These are phyloP conservation scores for Phyto melanocephala DNA, from an alignment of 2,888 invertebrate genomes.

Conservation along the genomic window DNA sequence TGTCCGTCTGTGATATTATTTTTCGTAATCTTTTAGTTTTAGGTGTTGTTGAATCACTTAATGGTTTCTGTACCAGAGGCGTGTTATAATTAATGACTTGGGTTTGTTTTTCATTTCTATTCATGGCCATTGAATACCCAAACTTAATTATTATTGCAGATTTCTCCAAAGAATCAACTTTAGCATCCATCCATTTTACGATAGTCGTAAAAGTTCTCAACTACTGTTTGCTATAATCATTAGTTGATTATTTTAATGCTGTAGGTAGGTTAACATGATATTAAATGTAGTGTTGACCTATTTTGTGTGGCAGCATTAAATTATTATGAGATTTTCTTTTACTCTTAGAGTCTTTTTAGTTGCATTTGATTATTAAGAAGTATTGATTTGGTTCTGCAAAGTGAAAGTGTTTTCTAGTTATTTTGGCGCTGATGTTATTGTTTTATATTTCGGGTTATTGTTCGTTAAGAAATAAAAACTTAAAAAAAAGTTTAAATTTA, in stretches of 20 bases:
- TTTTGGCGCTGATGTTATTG: neutral
- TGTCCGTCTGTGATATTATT: neutral
- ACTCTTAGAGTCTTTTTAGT: neutral
- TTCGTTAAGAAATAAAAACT: neutral
- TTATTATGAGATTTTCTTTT: neutral
- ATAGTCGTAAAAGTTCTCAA: neutral
- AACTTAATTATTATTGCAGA: conserved; percentile 47
- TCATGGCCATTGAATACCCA: conserved; percentile 17
- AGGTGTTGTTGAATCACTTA: conserved; percentile 25
- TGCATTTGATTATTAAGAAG: neutral
- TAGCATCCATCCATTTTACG: neutral
- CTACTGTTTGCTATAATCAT: neutral
- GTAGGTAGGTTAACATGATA: neutral
- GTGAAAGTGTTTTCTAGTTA: neutral
- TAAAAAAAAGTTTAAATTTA: no score
- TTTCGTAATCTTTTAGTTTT: neutral
- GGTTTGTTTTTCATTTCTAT: conserved; percentile 16
- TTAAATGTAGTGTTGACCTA: neutral
- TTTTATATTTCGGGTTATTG: neutral
- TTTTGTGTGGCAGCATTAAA: neutral
- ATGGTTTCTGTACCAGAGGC: conserved; percentile 44
- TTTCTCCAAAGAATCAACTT: conserved; percentile 4
- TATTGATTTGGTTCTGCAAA: neutral
- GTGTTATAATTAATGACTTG: conserved; percentile 51
- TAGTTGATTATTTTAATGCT: neutral